These are phyloP conservation scores for Oncorhynchus masou DNA, from an alignment of 2,113 vertebrate species.

Conservation along the genomic window DNA sequence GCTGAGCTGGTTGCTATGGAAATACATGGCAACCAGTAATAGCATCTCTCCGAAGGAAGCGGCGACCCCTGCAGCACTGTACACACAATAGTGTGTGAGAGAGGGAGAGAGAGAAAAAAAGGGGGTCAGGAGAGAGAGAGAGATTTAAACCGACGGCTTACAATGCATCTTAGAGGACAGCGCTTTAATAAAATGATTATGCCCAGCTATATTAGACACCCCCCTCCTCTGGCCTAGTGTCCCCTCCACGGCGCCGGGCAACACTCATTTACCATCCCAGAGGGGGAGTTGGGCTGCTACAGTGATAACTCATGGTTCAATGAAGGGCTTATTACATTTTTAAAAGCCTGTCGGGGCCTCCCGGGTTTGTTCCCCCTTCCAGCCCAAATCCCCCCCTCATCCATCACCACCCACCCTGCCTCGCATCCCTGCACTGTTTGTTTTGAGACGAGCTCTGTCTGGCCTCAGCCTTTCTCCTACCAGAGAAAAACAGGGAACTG, in stretches of 20 bases:
- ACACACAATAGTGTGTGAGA: not conserved
- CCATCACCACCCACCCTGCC: not conserved
- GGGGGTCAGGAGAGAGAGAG: constrained; percentile 23
- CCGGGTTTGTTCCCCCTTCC: not conserved
- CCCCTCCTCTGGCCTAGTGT: not conserved
- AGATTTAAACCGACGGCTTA: constrained; percentile 30
- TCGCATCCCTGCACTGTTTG: not conserved
- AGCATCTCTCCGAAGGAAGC: constrained; percentile 99
- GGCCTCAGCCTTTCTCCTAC: not conserved
- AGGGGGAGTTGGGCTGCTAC: constrained; percentile 13
- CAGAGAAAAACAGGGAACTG: not conserved
- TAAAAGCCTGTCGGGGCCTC: constrained; percentile 19
- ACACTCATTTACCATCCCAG: constrained; percentile 21
- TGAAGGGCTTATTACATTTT: constrained; percentile 17
- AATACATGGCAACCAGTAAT: constrained; percentile 97
- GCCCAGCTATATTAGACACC: not conserved
- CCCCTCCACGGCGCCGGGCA: not conserved
- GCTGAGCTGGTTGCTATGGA: constrained; percentile 95
- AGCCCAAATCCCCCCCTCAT: not conserved
- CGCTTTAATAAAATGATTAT: constrained; percentile 44
- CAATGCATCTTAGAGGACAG: constrained; percentile 32
- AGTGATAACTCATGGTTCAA: constrained; percentile 13
- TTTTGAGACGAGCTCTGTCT: not conserved
- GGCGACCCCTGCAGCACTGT: constrained; percentile 93
- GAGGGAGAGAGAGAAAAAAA: constrained; percentile 15